Base-by-base conservation (phyloP, 2,113 vertebrate genomes). In the Toxotes jaculatrix region DNA sequence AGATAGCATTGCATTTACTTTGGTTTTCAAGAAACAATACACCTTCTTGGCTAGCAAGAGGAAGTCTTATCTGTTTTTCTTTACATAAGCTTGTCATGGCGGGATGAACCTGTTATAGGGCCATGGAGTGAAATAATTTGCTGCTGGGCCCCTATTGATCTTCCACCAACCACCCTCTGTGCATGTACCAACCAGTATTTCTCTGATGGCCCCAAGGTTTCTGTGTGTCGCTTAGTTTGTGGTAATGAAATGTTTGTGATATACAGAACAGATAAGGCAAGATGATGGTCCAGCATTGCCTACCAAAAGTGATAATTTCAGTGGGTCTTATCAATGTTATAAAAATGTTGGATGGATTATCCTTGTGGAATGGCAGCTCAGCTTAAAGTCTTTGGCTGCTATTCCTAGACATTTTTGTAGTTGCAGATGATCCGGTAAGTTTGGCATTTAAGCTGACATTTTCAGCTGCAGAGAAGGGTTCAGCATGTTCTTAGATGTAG, bases 201-300 rank as follows among this genome's bases (percentile, higher is more conserved):
- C 36, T 42, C 0, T 14, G 36, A 2, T 42, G 36, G 21, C 21
- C 38, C 21, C 7, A 38, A 23, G 21, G 61, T 38, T 19, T 59
- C 32, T 42, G 11, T 51, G 7, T 42, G 19, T 72, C 27, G 43
- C 13, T 66, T 67, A 19, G 23, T 34, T 23, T 67, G 23, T 40
- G 11, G 17, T 27, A 13, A 53, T 74, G 43, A 45, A 27, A 59
- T 78, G 43, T 72, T 79, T 79, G 42, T 70, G 43, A 62, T n/a
- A 60, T 68, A 27, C 43, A 77, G 42, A 69, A 27, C 23, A 55
- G 27, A 16, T 70, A 19, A 49, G 36, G 19, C 27, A 53, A 49
- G 27, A n/a, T 42, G 6, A 40, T 16, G 60, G 23, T n/a, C 12
- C 40, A 12, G 23, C 63, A 56, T 60, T 72, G 34, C 68, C 56